Percentiles rank a stretch among this genome's conserved stretches.
These are phyloP conservation scores for Falco berigora DNA, from an alignment of 2,797 vertebrate genomes.

Conservation along the genomic window DNA sequence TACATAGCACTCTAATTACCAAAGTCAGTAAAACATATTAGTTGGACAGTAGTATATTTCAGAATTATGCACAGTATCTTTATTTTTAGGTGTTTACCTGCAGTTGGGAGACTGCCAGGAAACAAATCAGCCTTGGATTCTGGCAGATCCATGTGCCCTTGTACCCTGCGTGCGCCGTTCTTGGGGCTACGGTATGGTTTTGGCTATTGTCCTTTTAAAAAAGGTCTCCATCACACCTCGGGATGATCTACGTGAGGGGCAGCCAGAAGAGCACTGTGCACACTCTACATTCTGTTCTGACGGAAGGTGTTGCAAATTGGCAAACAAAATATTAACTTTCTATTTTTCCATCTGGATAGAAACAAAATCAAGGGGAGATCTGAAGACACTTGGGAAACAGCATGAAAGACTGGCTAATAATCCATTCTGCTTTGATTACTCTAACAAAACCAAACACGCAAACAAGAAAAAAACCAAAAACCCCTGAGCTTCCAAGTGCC, in stretches of 20 bases:
- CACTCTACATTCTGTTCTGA: not conserved
- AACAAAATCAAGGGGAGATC: not conserved
- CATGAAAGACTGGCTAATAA: not conserved
- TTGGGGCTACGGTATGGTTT: not conserved
- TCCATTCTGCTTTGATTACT: not conserved
- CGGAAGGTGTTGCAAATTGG: not conserved
- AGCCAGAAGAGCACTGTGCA: not conserved
- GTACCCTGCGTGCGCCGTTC: accelerated
- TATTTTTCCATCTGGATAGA: not conserved
- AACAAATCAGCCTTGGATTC: not conserved
- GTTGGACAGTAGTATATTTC: not conserved
- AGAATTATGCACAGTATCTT: not conserved
- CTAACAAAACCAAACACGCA: not conserved
- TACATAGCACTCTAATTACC: not conserved
- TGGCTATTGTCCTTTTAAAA: not conserved
- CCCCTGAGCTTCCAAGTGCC: not conserved
- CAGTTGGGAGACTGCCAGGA: not conserved
- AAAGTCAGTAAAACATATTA: not conserved
- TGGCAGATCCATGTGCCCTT: not conserved
- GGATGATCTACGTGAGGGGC: not conserved
- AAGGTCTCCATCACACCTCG: not conserved
- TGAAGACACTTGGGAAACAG: not conserved
- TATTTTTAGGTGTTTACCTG: not conserved
- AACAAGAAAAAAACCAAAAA: not conserved
- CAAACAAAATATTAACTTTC: not conserved